Percentiles rank a stretch among this genome's conserved stretches.
Conservation (phyloP, 2,888 invertebrate species). For the Bellardia pandia region DNA sequence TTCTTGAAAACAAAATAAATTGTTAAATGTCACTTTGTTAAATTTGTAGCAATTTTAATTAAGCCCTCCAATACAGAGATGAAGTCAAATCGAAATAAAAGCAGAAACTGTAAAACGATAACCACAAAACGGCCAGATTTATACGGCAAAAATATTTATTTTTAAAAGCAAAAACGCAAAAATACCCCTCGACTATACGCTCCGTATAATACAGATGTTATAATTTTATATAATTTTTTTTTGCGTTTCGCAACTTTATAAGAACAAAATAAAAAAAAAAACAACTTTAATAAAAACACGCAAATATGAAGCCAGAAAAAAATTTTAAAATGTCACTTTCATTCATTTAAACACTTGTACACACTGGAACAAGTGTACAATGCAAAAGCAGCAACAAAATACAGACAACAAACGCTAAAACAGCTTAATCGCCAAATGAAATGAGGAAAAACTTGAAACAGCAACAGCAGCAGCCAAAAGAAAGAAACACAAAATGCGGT, state of each 20-base stretch:
- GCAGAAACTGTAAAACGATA: constrained; percentile 12
- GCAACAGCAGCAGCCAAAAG: neutral
- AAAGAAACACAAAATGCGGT: constrained; percentile 57
- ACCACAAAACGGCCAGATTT: constrained; percentile 52
- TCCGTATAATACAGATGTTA: constrained; percentile 66
- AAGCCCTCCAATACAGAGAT: constrained; percentile 56
- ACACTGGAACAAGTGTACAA: constrained; percentile 52
- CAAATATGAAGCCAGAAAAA: neutral
- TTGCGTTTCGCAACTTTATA: constrained; percentile 22
- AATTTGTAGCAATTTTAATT: constrained; percentile 70
- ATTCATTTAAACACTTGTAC: constrained; percentile 65
- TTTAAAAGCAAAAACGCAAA: neutral
- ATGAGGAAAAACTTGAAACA: constrained; percentile 5
- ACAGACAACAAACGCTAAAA: constrained; percentile 31
- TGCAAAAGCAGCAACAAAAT: neutral
- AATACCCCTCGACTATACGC: constrained; percentile 25
- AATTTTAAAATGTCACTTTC: constrained; percentile 65
- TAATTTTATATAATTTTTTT: constrained; percentile 45
- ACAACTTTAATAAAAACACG: constrained; percentile 7
- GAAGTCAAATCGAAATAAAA: constrained; percentile 35
- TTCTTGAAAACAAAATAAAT: constrained; percentile 64
- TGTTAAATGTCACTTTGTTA: constrained; percentile 65
- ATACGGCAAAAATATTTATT: constrained; percentile 18
- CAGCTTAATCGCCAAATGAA: constrained; percentile 36
- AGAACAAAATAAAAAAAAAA: constrained; percentile 10